Base-by-base conservation (phyloP, 2,888 invertebrate species). In the Lasioglossum leucozonium region DNA sequence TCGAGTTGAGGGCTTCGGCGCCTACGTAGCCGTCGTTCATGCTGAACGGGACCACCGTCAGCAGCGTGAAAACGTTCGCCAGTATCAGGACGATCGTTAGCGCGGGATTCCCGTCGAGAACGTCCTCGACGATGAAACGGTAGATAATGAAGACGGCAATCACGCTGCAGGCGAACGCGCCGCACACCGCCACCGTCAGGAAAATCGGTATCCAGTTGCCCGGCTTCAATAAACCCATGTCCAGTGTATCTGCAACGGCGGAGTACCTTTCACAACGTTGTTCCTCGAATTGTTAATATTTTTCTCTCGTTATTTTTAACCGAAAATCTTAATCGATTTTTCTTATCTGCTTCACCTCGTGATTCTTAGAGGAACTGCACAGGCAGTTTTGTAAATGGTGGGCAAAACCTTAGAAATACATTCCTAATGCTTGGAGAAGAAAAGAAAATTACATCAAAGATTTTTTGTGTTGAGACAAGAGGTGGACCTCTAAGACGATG, bases 91-190 rank as follows among this genome's bases (percentile, higher is more conserved):
- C 83, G 34, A 96, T 92, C 30, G 96, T 95, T 58, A 95, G 92
- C 2, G 91, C 94, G 0, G 97, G 97, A 93, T 97, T 97, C 8
- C 97, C 97, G 92, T 97, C 97, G 40, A 97, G 95, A 18, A 96
- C 96, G 87, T 97, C 96, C 71, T 96, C 96, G 88, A 96, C 95
- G 86, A 96, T 96, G 73, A 97, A 96, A 51, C 97, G 95, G 69
- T 96, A 95, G 62, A 97, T 95, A 73, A 97, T 96, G 91, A 97
- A 97, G 74, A 96, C 95, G 44, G 96, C 95, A 71, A 97, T 96
- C 13, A 97, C 96, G 76, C 97, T 91, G 89, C 97, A 97, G 71
- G 97, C 96, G 3, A 97, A 93, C 40, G 96, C 96, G 0, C 97
- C 97, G 30, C 97, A 95, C 44, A 96, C 96, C n/a, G 97, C 96